Percentiles rank a stretch among this genome's conserved stretches.
Evolutionary conservation across 2,113 vertebrate species (phyloP).

Genomic region (Grallaria varia): DNA sequence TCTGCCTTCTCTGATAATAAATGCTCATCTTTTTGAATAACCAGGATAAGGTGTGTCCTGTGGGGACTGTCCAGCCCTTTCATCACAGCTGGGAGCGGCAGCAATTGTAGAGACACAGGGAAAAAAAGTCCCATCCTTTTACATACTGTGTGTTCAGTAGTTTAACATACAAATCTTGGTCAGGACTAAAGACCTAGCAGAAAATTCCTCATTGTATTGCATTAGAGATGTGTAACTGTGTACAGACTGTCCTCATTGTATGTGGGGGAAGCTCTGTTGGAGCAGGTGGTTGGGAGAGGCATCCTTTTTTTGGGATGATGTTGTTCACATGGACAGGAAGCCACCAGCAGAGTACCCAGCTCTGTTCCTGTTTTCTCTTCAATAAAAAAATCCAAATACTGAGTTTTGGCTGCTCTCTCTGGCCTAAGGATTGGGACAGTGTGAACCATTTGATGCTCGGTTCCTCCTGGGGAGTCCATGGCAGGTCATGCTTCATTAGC

Average conservation of each 20-base stretch:
- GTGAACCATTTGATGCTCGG: background rate
- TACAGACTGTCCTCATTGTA: background rate
- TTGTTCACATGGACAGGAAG: background rate
- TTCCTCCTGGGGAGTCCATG: fast-evolving
- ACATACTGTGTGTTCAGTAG: background rate
- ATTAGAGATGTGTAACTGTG: background rate
- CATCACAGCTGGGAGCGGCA: background rate
- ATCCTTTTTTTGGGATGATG: background rate
- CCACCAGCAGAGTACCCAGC: background rate
- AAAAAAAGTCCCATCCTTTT: background rate
- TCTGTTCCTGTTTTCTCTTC: background rate
- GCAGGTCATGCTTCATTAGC: background rate
- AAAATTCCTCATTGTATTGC: background rate
- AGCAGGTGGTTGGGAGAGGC: background rate
- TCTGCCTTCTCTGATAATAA: background rate
- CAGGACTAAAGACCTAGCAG: background rate
- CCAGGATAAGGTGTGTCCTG: background rate
- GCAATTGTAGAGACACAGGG: background rate
- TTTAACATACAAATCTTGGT: background rate
- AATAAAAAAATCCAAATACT: background rate
- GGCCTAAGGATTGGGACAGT: background rate
- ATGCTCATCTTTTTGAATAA: background rate
- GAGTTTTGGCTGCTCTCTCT: background rate
- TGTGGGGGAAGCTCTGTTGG: background rate
- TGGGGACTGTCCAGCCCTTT: background rate